phyloP scores from a whole-genome alignment of 2,797 vertebrate species.

The Phrynocephalus forsythii region DNA sequence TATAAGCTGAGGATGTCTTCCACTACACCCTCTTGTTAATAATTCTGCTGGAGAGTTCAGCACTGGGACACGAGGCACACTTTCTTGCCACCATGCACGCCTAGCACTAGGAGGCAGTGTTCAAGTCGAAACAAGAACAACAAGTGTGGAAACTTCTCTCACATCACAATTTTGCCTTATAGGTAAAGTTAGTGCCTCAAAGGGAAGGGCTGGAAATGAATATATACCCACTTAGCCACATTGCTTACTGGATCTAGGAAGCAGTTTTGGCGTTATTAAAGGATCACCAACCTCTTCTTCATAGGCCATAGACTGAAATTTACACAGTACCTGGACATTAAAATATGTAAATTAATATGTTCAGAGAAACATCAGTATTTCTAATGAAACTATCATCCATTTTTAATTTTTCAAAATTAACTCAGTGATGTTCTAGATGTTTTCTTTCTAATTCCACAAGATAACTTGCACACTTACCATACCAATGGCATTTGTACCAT shows the following conservation, averaged over 20 bases:
- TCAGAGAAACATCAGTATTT: neutral
- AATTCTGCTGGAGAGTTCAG: neutral
- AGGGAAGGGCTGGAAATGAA: neutral
- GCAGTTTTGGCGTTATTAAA: slow-evolving; percentile 46
- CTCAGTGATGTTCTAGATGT: neutral
- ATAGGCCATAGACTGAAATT: slow-evolving; percentile 15
- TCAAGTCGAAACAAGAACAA: too few relatives aligned
- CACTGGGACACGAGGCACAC: neutral
- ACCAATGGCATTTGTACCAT: neutral
- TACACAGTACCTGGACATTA: slow-evolving; percentile 35
- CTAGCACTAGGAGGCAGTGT: too few relatives aligned
- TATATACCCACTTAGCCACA: neutral
- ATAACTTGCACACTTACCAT: neutral
- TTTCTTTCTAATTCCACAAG: neutral
- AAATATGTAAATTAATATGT: neutral
- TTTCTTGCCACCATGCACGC: neutral
- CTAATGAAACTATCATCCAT: neutral
- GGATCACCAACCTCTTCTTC: slow-evolving; percentile 4
- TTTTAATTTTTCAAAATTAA: neutral
- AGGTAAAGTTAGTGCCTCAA: too few relatives aligned
- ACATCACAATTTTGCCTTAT: neutral
- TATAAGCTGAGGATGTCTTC: neutral
- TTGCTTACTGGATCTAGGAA: slow-evolving; percentile 6
- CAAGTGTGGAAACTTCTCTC: neutral
- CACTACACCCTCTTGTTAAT: neutral